Conservation (phyloP, 2,113 vertebrate species). For the Dicaeum eximium region DNA sequence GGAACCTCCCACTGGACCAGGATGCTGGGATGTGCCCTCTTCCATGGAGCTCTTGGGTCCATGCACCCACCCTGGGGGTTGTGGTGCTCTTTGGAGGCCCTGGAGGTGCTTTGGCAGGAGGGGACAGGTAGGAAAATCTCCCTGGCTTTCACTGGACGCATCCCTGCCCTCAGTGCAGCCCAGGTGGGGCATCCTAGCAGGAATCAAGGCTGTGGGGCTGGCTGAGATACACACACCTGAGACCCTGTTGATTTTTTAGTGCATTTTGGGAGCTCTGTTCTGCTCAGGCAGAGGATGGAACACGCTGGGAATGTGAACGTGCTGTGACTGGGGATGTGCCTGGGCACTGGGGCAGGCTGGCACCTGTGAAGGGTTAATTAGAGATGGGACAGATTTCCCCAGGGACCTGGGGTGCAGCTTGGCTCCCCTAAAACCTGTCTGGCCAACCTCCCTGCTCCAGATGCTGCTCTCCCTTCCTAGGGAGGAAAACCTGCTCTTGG, state of each 20-base stretch:
- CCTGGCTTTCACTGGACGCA: accelerated
- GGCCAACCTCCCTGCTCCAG: not conserved
- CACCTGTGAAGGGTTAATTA: not conserved
- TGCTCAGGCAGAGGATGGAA: not conserved
- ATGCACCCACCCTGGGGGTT: accelerated
- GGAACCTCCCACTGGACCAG: accelerated
- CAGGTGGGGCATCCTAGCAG: not conserved
- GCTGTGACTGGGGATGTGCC: accelerated
- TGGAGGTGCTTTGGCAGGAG: not conserved
- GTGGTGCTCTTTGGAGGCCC: not conserved
- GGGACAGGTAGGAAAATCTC: not conserved
- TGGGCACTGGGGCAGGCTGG: accelerated
- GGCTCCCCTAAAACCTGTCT: not conserved
- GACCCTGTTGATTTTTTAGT: not conserved
- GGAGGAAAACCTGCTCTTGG: not conserved
- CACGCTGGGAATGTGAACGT: accelerated
- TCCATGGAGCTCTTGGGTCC: accelerated
- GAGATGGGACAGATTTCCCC: not conserved
- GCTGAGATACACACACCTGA: not conserved
- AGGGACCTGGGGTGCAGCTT: not conserved
- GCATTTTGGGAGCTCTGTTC: not conserved
- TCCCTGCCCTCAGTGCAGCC: not conserved
- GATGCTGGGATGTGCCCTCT: accelerated
- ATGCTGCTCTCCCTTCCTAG: not conserved
- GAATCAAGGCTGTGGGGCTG: not conserved